A percentile compares a stretch with the other conserved stretches of the same genome.
Evolutionary conservation across 1,140 invertebrate genomes (phyloP).

Genomic region (Bombus haemorrhoidalis): DNA sequence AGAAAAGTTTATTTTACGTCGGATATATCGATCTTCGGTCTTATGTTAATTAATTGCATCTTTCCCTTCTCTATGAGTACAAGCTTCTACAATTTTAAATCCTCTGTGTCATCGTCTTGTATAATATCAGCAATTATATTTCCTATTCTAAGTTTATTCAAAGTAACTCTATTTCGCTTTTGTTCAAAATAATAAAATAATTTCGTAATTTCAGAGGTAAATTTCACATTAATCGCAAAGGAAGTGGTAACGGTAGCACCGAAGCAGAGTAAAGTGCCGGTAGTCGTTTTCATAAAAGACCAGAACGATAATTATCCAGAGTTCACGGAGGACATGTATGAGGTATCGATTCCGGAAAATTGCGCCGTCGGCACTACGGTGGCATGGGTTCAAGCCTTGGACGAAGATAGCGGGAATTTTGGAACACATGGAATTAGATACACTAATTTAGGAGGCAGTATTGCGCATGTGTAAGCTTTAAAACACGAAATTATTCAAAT

Average conservation of each 20-base stretch:
- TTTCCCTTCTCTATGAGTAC: too few relatives aligned
- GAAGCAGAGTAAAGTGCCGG: slow-evolving; percentile 91
- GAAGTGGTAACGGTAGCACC: slow-evolving; percentile 89
- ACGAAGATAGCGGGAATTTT: slow-evolving; percentile 92
- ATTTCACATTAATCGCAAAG: slow-evolving; percentile 93
- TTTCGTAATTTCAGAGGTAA: slow-evolving; percentile 85
- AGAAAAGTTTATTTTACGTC: too few relatives aligned
- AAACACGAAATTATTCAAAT: neutral
- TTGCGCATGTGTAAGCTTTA: slow-evolving; percentile 91
- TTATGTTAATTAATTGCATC: too few relatives aligned
- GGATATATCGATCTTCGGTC: too few relatives aligned
- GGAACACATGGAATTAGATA: slow-evolving; percentile 94
- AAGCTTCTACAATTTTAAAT: too few relatives aligned
- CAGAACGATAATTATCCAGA: slow-evolving; percentile 97
- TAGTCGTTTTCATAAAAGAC: slow-evolving; percentile 93
- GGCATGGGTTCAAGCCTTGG: slow-evolving; percentile 91
- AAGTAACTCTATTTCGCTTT: too few relatives aligned
- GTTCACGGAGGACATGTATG: slow-evolving; percentile 91
- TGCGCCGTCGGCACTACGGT: slow-evolving; percentile 91
- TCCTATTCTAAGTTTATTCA: too few relatives aligned
- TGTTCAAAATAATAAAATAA: neutral
- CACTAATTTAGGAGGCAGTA: slow-evolving; percentile 90
- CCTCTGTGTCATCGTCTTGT: too few relatives aligned
- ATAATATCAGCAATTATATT: too few relatives aligned
- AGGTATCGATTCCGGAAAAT: slow-evolving; percentile 92